Evolutionary conservation across 2,113 vertebrate genomes (phyloP), one percentile per base, ranked within the genome.

Genomic region (Puntigrus tetrazona): DNA sequence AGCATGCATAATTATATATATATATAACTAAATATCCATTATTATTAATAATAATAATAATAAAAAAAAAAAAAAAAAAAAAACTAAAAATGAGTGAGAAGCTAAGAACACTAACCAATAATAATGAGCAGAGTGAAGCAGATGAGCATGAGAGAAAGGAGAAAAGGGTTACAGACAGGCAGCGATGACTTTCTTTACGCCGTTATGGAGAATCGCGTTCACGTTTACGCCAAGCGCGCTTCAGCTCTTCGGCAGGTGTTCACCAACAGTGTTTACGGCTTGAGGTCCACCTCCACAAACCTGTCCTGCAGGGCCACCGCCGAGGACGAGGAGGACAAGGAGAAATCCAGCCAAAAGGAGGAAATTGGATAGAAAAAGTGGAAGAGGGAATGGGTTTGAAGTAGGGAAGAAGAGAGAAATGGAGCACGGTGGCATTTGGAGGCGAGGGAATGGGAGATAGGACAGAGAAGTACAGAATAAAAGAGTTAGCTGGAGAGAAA

Each of bases 201-300:
- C 95, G 94, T 27, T 94, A 97, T 92, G 97, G 98, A 81, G 95
- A 93, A 87, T 97, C 96, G 5, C 95, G 96, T 87, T 98, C 97
- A 27, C 96, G 95, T 91, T 94, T 96, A n/a, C 83, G 97, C 97
- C 89, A 99, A 96, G 70, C 97, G 74, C 97, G 95, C 90, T 97
- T 99, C 92, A 99, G 96, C 92, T 99, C 98, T 89, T 98, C 0
- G 98, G 98, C 95, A 99, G 95, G 94, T 93, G 95, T 90, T 98
- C 97, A 25, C n/a, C 98, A 99, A 93, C 98, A 99, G 91, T 96
- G 96, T 93, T 96, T 98, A 94, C 97, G 97, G 97, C 92, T 96
- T 98, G 93, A 99, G 95, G 93, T 99, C 98, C 93, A 99, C 96
- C 94, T 98, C 98, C 94, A 99, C 96, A 97, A 99, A 99, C 89